Conservation (phyloP, 2,113 vertebrate species). For the Hymenochirus boettgeri region DNA sequence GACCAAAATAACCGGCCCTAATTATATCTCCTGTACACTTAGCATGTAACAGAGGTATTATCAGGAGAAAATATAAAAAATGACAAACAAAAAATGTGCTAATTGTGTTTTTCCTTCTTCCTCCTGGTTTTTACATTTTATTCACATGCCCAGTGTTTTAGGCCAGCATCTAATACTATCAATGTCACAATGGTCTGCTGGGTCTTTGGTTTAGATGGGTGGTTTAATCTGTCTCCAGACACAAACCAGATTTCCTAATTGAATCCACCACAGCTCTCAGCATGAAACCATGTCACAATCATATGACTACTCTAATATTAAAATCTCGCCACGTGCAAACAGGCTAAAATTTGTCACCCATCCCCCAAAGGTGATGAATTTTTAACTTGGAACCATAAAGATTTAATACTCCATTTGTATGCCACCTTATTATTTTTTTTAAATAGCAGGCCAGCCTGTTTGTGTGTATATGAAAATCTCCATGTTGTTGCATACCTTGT, state of each 20-base stretch:
- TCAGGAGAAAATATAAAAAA: too few species aligned
- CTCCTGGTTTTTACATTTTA: too few species aligned
- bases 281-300: constrained; percentile 23
- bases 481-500: too few species aligned
- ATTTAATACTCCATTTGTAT: too few species aligned
- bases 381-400: constrained; percentile 43
- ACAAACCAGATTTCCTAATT: constrained; percentile 22
- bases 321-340: constrained; percentile 45
- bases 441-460: too few species aligned
- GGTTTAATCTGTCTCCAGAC: constrained; percentile 26
- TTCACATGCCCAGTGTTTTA: constrained; percentile 13
- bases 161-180: constrained; percentile 9
- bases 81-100: too few species aligned
- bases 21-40: too few species aligned
- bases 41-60: too few species aligned
- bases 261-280: constrained; percentile 25
- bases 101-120: too few species aligned
- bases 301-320: constrained; percentile 44
- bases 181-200: neutral
- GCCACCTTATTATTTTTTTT: too few species aligned
- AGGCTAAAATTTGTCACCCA: constrained; percentile 41
- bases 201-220: constrained; percentile 19
- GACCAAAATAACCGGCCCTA: too few species aligned
- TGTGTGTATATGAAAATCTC: too few species aligned
- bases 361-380: constrained; percentile 47